A percentile compares a stretch with the other conserved stretches of the same genome.
Evolutionary conservation across 2,797 vertebrate species (phyloP).

Genomic region (Esox lucius): DNA sequence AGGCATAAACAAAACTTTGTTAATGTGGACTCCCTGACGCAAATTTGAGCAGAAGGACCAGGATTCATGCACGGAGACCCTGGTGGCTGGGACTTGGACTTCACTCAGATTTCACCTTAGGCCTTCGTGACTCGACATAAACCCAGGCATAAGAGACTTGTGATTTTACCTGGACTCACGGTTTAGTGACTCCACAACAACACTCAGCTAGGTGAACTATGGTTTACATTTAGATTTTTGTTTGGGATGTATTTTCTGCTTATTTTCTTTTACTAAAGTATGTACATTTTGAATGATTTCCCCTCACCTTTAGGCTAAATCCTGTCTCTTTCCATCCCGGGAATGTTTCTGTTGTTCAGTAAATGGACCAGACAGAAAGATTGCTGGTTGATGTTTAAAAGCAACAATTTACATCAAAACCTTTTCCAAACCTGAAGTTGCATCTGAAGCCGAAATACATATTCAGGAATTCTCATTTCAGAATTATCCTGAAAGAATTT

Average conservation of each 20-base stretch:
- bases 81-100: no score
- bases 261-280: no score
- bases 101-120: no score
- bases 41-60: no score
- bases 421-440: background rate
- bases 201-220: background rate
- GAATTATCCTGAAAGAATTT: conserved; percentile 18
- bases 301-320: background rate
- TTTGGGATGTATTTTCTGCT: no score
- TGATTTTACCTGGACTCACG: no score
- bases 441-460: background rate
- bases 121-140: no score
- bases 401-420: background rate
- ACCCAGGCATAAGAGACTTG: no score
- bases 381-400: background rate
- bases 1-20: no score
- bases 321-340: background rate
- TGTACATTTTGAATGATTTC: background rate
- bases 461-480: conserved; percentile 40
- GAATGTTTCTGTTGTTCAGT: background rate
- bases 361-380: background rate
- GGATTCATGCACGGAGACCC: no score
- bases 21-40: no score
- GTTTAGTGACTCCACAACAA: background rate
- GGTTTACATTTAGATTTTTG: no score